Conservation (phyloP, 2,113 vertebrate genomes). For the Perccottus glenii region DNA sequence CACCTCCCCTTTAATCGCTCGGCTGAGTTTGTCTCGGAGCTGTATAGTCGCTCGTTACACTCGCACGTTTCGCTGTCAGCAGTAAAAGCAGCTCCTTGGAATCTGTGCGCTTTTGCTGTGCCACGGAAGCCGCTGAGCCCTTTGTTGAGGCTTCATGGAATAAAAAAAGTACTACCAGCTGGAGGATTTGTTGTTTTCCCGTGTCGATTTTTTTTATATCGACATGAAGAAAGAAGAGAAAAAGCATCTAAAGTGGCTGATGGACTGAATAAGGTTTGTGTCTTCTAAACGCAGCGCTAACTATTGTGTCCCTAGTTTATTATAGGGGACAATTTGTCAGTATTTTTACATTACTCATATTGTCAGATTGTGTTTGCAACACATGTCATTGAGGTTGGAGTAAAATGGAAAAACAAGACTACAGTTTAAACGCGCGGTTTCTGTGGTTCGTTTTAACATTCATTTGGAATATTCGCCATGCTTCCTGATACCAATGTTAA, state of each 20-base stretch:
- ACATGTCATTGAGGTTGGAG: not conserved
- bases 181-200: constrained; percentile 13
- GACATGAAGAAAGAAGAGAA: constrained; percentile 60
- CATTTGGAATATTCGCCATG: not conserved
- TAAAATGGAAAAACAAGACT: not conserved
- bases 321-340: not conserved
- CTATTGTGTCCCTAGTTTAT: constrained; percentile 5
- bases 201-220: constrained; percentile 19
- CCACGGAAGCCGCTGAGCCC: not conserved
- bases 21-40: constrained; percentile 59
- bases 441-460: not conserved
- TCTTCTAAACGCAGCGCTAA: constrained; percentile 21
- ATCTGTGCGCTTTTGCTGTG: constrained; percentile 5
- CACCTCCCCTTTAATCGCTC: constrained; percentile 78
- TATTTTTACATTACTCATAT: not conserved
- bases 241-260: constrained; percentile 61
- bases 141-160: constrained; percentile 7
- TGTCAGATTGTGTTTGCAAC: no score
- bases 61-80: constrained; percentile 51
- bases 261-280: constrained; percentile 60
- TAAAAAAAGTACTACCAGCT: not conserved
- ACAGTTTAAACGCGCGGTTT: not conserved
- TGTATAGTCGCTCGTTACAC: constrained; percentile 50
- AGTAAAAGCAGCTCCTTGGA: constrained; percentile 31
- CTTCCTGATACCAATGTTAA: constrained; percentile 21